Base-by-base conservation (phyloP, 2,113 vertebrate genomes). In the Dromaius novaehollandiae region DNA sequence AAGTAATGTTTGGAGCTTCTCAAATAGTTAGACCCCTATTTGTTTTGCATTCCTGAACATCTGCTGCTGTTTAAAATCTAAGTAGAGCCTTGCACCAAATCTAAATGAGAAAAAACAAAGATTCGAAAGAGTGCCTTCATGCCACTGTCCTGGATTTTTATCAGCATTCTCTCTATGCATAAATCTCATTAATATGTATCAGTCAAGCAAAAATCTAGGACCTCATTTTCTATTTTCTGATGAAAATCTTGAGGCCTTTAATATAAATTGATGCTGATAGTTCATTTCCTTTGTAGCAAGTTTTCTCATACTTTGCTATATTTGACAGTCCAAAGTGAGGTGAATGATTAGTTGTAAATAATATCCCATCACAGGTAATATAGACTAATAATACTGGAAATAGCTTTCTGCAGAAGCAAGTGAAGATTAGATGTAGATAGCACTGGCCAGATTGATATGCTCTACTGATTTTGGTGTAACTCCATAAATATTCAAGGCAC, bases 221-320 rank as follows among this genome's bases (percentile, higher is more conserved):
- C 44, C 44, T 78, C 20, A 64, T 93, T 86, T 95, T 90, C 46
- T 91, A 24, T 83, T 92, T 93, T 88, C 63, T 92, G 28, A 77
- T 61, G 32, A 40, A 86, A 88, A 73, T 93, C 32, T 77, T 69
- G 5, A 26, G 5, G 34, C 20, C n/a, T 90, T 94, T 77, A 66
- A 86, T 81, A 75, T 32, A 86, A 94, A 83, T 51, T 53, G 38
- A 78, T 90, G 40, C 4, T 80, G 20, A 42, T 77, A 74, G 9
- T 63, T 81, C 17, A 14, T 88, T 94, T 86, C 9, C 11, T 90
- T 83, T 93, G 22, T 65, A 70, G 70, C 44, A 65, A 26, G 19
- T 73, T 93, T 77, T 53, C n/a, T n/a, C 77, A 77, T 48, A 63
- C 14, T 93, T 89, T 88, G 13, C 32, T 86, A 30, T 81, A 65